Base-by-base conservation (phyloP, 2,888 invertebrate genomes). In the Artemia sinica region DNA sequence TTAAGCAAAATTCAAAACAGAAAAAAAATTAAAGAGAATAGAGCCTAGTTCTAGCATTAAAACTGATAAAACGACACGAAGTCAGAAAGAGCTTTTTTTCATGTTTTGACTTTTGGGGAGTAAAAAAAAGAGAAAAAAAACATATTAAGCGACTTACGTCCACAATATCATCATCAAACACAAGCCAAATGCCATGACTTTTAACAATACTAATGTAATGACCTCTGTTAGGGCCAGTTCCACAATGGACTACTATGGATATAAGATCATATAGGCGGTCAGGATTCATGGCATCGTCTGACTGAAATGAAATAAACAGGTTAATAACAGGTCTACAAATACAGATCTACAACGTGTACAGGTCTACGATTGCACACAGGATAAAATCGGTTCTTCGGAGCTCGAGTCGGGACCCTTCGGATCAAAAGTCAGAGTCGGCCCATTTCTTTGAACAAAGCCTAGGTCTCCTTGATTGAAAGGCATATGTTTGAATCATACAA, bases 151-250 rank as follows among this genome's bases (percentile, higher is more conserved):
- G 58, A 85, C 89, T 86, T 81, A 94, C 94, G 82, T 99, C 98
- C 73, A 99, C 98, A 87, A 97, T 94, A 78, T 99, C 98, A 80
- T 99, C 98, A 79, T 99, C 98, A 81, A 99, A 99, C 8, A 99
- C 85, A 73, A 99, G 82, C 98, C 98, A 99, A 79, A 97, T 91
- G 69, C 96, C 95, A 80, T 97, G 95, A 79, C 94, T 94, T 81
- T 98, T 99, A 70, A 99, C 98, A 78, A 99, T 95, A 79, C 94
- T 95, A 79, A 99, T 98, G 81, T 99, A 99, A 80, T 99, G 98
- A 49, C 98, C 98, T 71, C 98, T 85, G 81, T 98, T 99, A 74
- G 97, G 96, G 68, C 98, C 97, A 73, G 94, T 95, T 72, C 98
- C 98, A 80, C 98, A 99, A 81, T 99, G 98, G 75, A 99, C 95